Conservation (phyloP, 2,888 invertebrate species). For the Limnephilus marmoratus region DNA sequence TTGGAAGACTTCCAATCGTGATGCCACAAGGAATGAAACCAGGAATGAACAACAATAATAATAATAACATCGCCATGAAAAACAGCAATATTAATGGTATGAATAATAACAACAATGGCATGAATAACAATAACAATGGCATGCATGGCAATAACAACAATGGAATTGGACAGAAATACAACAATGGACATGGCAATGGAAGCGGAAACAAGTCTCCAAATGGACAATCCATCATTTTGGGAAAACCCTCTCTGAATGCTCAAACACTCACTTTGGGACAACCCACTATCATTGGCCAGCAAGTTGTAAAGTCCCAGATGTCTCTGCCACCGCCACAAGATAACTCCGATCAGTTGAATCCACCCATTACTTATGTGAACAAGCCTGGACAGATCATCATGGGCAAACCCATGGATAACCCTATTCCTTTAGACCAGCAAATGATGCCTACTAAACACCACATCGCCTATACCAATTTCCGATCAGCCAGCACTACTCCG, state of each 20-base stretch:
- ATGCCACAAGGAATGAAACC: conserved; percentile 55
- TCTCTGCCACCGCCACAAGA: conserved; percentile 72
- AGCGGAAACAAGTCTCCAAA: conserved; percentile 40
- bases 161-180: conserved; percentile 38
- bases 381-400: conserved; percentile 75
- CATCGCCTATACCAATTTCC: conserved; percentile 67
- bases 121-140: conserved; percentile 21
- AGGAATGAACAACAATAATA: conserved; percentile 48
- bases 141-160: conserved; percentile 28
- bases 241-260: conserved; percentile 73
- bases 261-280: conserved; percentile 66
- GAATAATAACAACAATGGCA: conserved; percentile 19
- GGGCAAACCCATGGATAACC: conserved; percentile 76
- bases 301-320: conserved; percentile 74
- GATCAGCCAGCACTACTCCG: conserved; percentile 55
- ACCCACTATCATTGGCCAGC: conserved; percentile 67
- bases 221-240: conserved; percentile 69
- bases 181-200: background rate
- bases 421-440: conserved; percentile 77
- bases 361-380: conserved; percentile 69
- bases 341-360: conserved; percentile 70
- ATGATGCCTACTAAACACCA: conserved; percentile 72
- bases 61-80: conserved; percentile 28
- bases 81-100: background rate
- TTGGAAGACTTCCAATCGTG: conserved; percentile 59